Base-by-base conservation (phyloP, 2,113 vertebrate genomes). In the Theristicus caerulescens region DNA sequence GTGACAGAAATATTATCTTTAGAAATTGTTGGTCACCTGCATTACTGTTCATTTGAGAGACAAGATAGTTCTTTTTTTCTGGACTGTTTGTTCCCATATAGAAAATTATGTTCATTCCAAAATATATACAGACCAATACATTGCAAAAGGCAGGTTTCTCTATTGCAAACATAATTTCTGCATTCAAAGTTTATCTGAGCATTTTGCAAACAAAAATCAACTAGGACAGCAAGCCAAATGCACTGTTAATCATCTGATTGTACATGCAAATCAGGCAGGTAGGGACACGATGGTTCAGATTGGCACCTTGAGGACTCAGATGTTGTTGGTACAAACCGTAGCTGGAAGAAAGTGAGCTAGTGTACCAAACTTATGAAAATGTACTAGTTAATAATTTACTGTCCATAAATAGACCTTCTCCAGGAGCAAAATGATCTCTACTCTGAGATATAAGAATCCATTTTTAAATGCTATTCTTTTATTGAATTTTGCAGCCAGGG, bases 251-350 rank as follows among this genome's bases (percentile, higher is more conserved):
- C 51, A 65, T 94, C 51, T 46, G 62, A 82, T 27, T 65, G 51
- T 80, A 42, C 67, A 62, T 80, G 82, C 58, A 96, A 87, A 90
- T 85, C 58, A 79, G 58, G 42, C 90, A 96, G 90, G 85, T 58
- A 90, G n/a, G 51, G 59, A 94, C 79, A 87, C 0, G 79, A 77
- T 64, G 20, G 51, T 76, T 80, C 49, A 66, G 31, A 88, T 34
- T 58, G 44, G 84, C 55, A 88, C 55, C 64, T 85, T 71, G 31
- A 72, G 51, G 32, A 85, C 49, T 86, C 38, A 47, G 44, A 61
- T 55, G 26, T 24, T 93, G 57, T 78, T 86, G 57, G 20, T 62
- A 92, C 4, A 36, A 88, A 86, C 38, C 1, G 4, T 42, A 86
- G n/a, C 55, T 74, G 61, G 40, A 87, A 88, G 49, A 86, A 84